Conservation (phyloP, 1,140 invertebrate genomes). For the Brachionus rotundiformis region DNA sequence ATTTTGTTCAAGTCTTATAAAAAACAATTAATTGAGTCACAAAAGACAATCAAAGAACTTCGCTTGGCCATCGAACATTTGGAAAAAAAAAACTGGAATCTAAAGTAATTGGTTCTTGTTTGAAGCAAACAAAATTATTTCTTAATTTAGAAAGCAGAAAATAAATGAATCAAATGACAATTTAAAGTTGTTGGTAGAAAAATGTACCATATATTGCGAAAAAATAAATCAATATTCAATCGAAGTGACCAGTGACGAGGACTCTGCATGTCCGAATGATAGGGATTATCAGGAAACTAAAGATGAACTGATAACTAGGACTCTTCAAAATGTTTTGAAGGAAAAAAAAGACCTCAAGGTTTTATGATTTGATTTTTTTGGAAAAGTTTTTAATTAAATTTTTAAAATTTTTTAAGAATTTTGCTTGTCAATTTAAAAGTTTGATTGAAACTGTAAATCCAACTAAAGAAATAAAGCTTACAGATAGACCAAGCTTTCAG, state of each 20-base stretch:
- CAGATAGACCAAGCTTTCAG: neutral
- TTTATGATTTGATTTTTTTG: neutral
- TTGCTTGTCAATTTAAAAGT: constrained; percentile 9
- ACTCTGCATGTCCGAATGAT: constrained; percentile 28
- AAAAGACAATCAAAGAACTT: constrained; percentile 37
- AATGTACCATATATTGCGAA: constrained; percentile 23
- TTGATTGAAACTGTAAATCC: constrained; percentile 8
- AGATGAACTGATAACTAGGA: neutral
- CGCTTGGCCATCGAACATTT: constrained; percentile 23
- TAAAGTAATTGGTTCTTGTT: neutral
- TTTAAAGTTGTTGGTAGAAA: neutral
- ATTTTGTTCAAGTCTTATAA: constrained; percentile 17
- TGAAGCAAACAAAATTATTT: neutral
- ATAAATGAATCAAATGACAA: neutral
- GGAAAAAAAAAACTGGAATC: constrained; percentile 35
- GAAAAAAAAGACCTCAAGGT: constrained; percentile 43
- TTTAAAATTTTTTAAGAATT: constrained; percentile 34
- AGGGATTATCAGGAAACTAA: neutral
- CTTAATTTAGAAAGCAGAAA: constrained; percentile 15
- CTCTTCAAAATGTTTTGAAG: constrained; percentile 20
- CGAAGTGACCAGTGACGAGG: neutral
- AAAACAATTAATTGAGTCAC: constrained; percentile 44
- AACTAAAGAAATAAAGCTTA: neutral
- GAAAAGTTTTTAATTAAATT: neutral
- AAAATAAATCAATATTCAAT: constrained; percentile 16